Conservation (phyloP, 2,888 invertebrate species). For the Amphipoea lucens region DNA sequence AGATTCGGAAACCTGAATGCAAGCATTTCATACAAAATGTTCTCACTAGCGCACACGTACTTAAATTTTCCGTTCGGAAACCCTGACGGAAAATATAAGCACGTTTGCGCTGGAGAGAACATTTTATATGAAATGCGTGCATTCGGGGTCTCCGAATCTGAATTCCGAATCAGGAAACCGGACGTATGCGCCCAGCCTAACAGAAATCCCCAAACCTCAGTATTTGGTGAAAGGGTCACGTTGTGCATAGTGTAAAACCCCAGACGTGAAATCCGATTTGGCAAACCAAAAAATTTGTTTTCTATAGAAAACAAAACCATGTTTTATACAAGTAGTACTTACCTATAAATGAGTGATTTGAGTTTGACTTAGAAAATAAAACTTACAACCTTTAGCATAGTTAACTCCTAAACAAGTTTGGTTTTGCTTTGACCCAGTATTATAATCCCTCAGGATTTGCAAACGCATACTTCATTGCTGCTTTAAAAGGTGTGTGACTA, state of each 20-base stretch:
- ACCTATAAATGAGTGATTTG: background rate
- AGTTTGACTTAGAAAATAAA: slow-evolving; percentile 31
- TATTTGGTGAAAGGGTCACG: background rate
- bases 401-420: slow-evolving; percentile 17
- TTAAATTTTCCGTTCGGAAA: too few relatives aligned
- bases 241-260: background rate
- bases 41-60: too few relatives aligned
- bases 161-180: too few relatives aligned
- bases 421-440: slow-evolving; percentile 50
- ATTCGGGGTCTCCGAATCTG: too few relatives aligned
- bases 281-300: background rate
- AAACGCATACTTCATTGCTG: slow-evolving; percentile 60
- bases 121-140: too few relatives aligned
- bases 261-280: background rate
- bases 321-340: background rate
- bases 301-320: background rate
- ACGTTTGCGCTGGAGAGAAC: too few relatives aligned
- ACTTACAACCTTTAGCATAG: background rate
- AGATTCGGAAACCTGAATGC: too few relatives aligned
- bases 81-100: too few relatives aligned
- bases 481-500: slow-evolving; percentile 60
- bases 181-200: too few relatives aligned
- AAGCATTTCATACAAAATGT: too few relatives aligned
- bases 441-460: slow-evolving; percentile 44
- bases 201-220: background rate